phyloP scores from a whole-genome alignment of 2,888 invertebrate genomes.

The Stenoptilia bipunctidactyla region DNA sequence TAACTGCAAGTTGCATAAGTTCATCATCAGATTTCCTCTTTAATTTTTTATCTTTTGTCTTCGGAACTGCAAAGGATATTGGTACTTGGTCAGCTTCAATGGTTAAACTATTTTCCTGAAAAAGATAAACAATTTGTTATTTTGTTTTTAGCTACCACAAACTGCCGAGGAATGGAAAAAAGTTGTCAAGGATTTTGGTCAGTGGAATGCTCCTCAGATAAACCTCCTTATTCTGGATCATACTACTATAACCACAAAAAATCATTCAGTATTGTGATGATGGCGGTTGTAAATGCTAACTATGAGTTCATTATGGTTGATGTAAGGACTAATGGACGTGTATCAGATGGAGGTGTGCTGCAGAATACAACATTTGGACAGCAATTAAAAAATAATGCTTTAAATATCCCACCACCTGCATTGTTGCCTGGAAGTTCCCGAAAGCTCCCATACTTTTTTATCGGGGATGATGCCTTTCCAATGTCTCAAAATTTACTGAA shows the following conservation, averaged over 20 bases:
- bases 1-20: too few relatives aligned
- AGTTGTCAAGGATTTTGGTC: slow-evolving; percentile 16
- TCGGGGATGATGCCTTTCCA: neutral
- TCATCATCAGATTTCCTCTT: too few relatives aligned
- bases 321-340: slow-evolving; percentile 9
- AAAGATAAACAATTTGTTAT: too few relatives aligned
- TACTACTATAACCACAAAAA: slow-evolving; percentile 7
- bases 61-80: too few relatives aligned
- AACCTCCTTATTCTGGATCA: slow-evolving; percentile 8
- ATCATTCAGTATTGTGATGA: slow-evolving; percentile 8
- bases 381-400: neutral
- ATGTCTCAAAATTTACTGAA: neutral
- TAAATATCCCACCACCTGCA: too few relatives aligned
- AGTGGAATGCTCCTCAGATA: slow-evolving; percentile 22
- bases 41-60: too few relatives aligned
- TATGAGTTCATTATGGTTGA: slow-evolving; percentile 12
- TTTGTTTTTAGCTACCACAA: slow-evolving; percentile 5
- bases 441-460: too few relatives aligned
- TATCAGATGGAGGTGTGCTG: slow-evolving; percentile 11
- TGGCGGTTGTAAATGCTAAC: slow-evolving; percentile 10
- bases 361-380: slow-evolving; percentile 6
- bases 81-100: too few relatives aligned
- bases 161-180: slow-evolving; percentile 15
- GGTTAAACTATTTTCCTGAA: too few relatives aligned
- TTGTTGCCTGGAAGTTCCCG: too few relatives aligned